These are phyloP conservation scores for Echinometra lucunter DNA, from an alignment of 53 echinoderm and acorn worm genomes.

Conservation along the genomic window DNA sequence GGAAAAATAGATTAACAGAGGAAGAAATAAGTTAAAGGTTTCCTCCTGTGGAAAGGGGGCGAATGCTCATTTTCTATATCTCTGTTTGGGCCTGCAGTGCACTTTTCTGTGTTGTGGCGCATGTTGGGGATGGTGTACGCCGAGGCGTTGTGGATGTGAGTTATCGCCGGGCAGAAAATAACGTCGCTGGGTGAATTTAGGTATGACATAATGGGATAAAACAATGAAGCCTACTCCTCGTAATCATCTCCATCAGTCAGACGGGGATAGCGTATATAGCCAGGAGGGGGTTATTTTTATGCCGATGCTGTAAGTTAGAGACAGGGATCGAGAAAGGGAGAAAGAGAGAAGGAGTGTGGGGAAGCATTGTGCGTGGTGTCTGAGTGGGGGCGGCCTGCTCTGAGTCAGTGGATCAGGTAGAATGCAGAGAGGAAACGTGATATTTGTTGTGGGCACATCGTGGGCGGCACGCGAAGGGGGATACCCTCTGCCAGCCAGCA, in stretches of 20 bases:
- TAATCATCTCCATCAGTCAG: not conserved
- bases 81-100: no score
- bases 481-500: not conserved
- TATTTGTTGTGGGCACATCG: constrained; percentile 39
- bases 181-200: not conserved
- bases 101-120: not conserved
- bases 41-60: not conserved
- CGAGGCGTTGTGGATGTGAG: not conserved
- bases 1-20: not conserved
- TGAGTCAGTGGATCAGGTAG: constrained; percentile 36
- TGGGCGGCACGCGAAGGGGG: constrained; percentile 16
- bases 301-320: not conserved
- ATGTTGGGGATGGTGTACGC: not conserved
- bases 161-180: not conserved
- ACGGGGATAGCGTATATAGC: not conserved
- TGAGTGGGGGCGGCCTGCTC: not conserved
- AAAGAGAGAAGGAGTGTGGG: not conserved
- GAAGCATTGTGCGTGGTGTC: constrained; percentile 37
- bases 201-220: constrained; percentile 23
- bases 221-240: not conserved
- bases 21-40: not conserved
- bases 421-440: constrained; percentile 8
- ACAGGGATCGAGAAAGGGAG: no score
- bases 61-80: not conserved
- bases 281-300: not conserved